Evolutionary conservation across 2,797 vertebrate species (phyloP), one percentile per base, ranked within the genome.

Genomic region (Eulemur mongoz): DNA sequence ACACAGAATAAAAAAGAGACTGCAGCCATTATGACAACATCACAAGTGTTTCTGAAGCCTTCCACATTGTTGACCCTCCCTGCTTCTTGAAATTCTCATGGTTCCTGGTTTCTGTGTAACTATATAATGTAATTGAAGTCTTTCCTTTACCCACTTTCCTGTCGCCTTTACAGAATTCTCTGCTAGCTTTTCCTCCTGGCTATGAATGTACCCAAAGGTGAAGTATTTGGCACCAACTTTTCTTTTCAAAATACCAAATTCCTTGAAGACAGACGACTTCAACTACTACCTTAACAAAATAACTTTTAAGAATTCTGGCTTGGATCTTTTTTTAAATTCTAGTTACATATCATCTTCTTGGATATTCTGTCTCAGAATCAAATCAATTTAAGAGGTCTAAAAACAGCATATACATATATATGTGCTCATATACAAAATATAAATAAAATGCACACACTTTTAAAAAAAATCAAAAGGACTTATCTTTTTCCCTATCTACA

Each of bases 231-330:
- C 8, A 76, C 23, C 86, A 72, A 86, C 14, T 78, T 15, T 89
- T 86, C 57, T 78, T 90, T 79, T 50, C 35, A 73, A 92, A 91
- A 75, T 75, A 75, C 5, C 38, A 85, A 65, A 43, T 75, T 94
- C 61, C 73, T 61, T 59, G 72, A 87, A 95, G 38, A 88, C 14
- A 32, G 5, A 67, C 32, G 7, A 61, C 27, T 93, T 95, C 50
- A 88, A 80, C 14, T 89, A 89, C 50, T 35, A 80, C 10, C 48
- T 89, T 93, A 85, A 88, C 89, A 89, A 70, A 69, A 80, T 63
- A 75, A 94, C 79, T 89, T 89, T 89, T 50, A 79, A 92, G 57
- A 85, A 86, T 91, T 86, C 50, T 30, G 54, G 61, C 52, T 90
- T 54, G 54, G 38, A 40, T 11, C 57, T 75, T 81, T 57, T 50